Evolutionary conservation across 2,113 vertebrate genomes (phyloP).

Genomic region (Spermophilus dauricus): DNA sequence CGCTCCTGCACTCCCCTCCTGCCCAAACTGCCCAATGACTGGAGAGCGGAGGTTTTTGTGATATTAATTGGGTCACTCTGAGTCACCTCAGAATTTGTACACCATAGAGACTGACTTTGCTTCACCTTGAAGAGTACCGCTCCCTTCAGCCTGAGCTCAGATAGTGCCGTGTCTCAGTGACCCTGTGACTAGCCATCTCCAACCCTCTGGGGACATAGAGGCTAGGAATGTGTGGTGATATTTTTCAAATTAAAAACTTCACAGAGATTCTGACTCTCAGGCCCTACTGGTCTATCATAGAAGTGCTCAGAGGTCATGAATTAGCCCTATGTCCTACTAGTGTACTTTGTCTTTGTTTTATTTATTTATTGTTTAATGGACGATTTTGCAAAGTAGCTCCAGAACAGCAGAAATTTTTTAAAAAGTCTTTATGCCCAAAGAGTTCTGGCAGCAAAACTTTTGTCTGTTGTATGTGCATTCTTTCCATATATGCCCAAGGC

Average conservation of each 20-base stretch:
- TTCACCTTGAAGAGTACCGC: constrained; percentile 52
- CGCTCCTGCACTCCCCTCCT: too few species aligned
- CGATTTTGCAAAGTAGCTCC: constrained; percentile 36
- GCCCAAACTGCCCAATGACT: not conserved
- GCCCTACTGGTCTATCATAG: not conserved
- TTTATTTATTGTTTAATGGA: not conserved
- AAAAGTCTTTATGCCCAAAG: not conserved
- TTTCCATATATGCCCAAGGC: constrained; percentile 26
- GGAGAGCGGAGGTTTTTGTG: not conserved
- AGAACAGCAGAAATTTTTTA: constrained; percentile 45
- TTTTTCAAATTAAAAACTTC: constrained; percentile 54
- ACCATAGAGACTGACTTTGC: not conserved
- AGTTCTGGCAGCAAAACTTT: constrained; percentile 50
- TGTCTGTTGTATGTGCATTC: not conserved
- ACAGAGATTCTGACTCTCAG: not conserved
- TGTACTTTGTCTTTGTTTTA: not conserved
- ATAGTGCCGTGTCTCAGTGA: not conserved
- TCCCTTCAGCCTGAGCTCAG: not conserved
- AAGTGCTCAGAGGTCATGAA: constrained; percentile 25
- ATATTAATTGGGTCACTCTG: not conserved
- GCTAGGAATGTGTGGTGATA: not conserved
- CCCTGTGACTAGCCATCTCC: not conserved
- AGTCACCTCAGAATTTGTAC: constrained; percentile 28
- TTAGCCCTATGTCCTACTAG: not conserved
- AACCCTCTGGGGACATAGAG: not conserved